Evolutionary conservation across 2,888 invertebrate genomes (phyloP).

Genomic region (Agriopis leucophaearia): DNA sequence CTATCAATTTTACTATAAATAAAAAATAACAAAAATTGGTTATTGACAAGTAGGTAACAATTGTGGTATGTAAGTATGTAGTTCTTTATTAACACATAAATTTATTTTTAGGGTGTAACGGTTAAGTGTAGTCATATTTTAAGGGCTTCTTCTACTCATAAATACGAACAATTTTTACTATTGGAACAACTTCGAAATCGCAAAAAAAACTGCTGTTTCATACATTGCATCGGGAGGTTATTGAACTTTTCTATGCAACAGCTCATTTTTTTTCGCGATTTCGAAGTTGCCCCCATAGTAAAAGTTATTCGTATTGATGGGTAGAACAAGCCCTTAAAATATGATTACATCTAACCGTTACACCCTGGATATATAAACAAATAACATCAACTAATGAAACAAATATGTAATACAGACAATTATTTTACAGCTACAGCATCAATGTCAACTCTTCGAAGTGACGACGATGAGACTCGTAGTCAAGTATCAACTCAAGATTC

Average conservation of each 20-base stretch:
- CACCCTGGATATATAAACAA: conserved; percentile 13
- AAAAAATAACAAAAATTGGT: conserved; percentile 10
- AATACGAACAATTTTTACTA: conserved; percentile 5
- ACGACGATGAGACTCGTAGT: conserved; percentile 3
- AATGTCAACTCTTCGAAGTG: conserved; percentile 3
- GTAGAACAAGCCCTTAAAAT: conserved; percentile 8
- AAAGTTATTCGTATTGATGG: too few species aligned
- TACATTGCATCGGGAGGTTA: conserved; percentile 3
- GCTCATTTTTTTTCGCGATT: too few species aligned
- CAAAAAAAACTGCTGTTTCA: too few species aligned
- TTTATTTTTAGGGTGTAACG: conserved; percentile 8
- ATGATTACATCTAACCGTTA: conserved; percentile 12
- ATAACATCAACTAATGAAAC: conserved; percentile 16
- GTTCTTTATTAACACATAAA: conserved; percentile 20
- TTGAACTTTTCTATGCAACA: conserved; percentile 3
- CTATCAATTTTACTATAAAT: conserved; percentile 6
- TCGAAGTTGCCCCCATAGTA: too few species aligned
- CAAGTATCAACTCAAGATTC: conserved; percentile 18
- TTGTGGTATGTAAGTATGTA: conserved; percentile 20
- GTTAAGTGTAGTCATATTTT: conserved; percentile 3
- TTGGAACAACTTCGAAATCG: too few species aligned
- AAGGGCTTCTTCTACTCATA: conserved; percentile 3
- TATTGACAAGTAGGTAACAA: conserved; percentile 6
- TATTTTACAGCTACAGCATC: conserved; percentile 3
- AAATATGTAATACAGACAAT: conserved; percentile 7